Conservation (phyloP, 2,888 invertebrate genomes). For the Venusia cambrica region DNA sequence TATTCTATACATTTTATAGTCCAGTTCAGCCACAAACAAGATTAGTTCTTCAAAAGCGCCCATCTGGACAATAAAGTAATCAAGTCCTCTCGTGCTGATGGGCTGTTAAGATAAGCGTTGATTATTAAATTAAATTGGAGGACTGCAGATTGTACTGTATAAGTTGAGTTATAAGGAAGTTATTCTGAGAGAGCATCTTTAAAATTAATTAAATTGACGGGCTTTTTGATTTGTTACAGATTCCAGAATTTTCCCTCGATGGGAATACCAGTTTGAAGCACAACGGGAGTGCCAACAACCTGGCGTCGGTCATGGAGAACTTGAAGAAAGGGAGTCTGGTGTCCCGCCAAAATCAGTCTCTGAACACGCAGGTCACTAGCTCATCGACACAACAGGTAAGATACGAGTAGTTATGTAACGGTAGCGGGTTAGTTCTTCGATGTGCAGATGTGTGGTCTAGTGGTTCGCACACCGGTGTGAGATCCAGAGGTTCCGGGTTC, state of each 20-base stretch:
- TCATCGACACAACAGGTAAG: slow-evolving; percentile 79
- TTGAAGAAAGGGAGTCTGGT: slow-evolving; percentile 84
- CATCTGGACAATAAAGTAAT: slow-evolving; percentile 29
- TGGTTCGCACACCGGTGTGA: too few relatives aligned
- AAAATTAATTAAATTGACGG: background rate
- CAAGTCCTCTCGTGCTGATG: slow-evolving; percentile 34
- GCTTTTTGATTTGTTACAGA: slow-evolving; percentile 51
- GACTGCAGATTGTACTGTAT: slow-evolving; percentile 8
- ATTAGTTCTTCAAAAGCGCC: slow-evolving; percentile 19
- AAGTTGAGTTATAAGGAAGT: too few relatives aligned
- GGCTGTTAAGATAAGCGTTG: slow-evolving; percentile 36
- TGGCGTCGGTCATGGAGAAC: slow-evolving; percentile 87
- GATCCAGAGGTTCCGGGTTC: too few relatives aligned
- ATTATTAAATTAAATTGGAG: slow-evolving; percentile 13
- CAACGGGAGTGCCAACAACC: slow-evolving; percentile 79
- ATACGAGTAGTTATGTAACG: slow-evolving; percentile 1
- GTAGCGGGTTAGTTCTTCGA: too few relatives aligned
- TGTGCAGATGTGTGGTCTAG: too few relatives aligned
- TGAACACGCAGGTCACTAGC: slow-evolving; percentile 78
- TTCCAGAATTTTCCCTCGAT: slow-evolving; percentile 83
- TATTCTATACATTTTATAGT: slow-evolving; percentile 16
- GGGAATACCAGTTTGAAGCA: slow-evolving; percentile 76
- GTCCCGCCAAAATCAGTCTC: slow-evolving; percentile 67
- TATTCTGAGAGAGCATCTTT: background rate
- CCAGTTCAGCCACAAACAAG: slow-evolving; percentile 16